phyloP scores from a whole-genome alignment of 2,113 vertebrate genomes.

The Microtus montanus region DNA sequence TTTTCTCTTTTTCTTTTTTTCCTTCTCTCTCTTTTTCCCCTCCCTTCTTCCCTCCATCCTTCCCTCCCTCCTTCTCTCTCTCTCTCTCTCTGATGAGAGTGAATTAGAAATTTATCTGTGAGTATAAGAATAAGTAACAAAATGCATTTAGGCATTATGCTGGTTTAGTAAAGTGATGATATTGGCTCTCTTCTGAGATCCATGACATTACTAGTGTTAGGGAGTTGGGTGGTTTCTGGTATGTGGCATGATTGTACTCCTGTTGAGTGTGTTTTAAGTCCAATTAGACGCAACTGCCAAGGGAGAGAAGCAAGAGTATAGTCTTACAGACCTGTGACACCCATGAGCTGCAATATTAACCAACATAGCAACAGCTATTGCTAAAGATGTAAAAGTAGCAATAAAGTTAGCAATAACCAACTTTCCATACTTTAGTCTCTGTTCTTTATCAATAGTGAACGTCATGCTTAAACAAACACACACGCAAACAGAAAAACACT shows the following conservation, averaged over 20 bases:
- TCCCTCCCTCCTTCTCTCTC: rapidly evolving
- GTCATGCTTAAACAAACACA: neutral
- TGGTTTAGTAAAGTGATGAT: neutral
- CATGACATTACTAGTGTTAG: neutral
- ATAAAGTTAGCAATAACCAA: neutral
- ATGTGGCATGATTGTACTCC: too few species aligned
- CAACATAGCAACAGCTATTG: neutral
- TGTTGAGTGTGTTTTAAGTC: neutral
- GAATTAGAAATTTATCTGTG: neutral
- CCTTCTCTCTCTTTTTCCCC: neutral
- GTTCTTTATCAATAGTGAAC: neutral
- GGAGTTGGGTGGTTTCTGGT: neutral
- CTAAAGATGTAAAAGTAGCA: neutral
- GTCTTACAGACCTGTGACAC: neutral
- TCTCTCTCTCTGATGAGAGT: too few species aligned
- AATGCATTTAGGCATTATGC: neutral
- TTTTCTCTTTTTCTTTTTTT: neutral
- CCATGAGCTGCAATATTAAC: neutral
- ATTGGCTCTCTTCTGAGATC: neutral
- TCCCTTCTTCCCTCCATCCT: too few species aligned
- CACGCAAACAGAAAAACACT: neutral
- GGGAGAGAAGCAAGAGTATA: neutral
- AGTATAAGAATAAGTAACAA: neutral
- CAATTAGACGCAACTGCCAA: neutral
- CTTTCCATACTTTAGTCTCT: neutral